Evolutionary conservation across 1,140 invertebrate genomes (phyloP).

Genomic region (Octopus bimaculoides): DNA sequence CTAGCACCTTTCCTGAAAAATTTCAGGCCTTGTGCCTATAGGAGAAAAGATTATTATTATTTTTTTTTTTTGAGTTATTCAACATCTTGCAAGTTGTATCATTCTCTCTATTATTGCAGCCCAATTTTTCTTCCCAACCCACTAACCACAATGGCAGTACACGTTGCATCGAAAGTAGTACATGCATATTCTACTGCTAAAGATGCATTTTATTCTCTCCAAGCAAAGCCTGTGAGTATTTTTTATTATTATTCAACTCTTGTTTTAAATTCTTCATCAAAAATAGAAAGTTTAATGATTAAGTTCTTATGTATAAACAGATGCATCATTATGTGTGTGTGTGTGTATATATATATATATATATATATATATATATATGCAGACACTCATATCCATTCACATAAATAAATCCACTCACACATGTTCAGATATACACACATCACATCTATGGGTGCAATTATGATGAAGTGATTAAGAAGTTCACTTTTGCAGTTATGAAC

Average conservation of each 20-base stretch:
- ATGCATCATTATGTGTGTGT: neutral
- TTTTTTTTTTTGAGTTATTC: no score
- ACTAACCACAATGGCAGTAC: slow-evolving; percentile 30
- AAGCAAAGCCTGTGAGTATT: slow-evolving; percentile 34
- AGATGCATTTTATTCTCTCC: slow-evolving; percentile 41
- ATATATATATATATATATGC: neutral
- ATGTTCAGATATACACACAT: neutral
- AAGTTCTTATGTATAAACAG: neutral
- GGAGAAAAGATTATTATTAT: no score
- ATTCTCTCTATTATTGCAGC: slow-evolving; percentile 14
- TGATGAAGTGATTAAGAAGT: no score
- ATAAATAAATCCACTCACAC: neutral
- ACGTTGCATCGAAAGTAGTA: slow-evolving; percentile 34
- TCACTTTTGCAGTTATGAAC: no score
- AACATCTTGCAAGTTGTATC: neutral
- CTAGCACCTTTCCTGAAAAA: no score
- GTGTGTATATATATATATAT: neutral
- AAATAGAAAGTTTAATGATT: neutral
- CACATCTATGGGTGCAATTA: no score
- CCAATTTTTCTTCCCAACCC: slow-evolving; percentile 31
- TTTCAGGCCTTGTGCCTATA: no score
- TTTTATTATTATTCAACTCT: neutral
- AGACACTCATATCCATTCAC: neutral
- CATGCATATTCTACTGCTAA: slow-evolving; percentile 40
- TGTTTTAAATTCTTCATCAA: neutral